A percentile compares a stretch with the other conserved stretches of the same genome.
phyloP scores from a whole-genome alignment of 2,797 vertebrate species.

The Ibycter americanus region DNA sequence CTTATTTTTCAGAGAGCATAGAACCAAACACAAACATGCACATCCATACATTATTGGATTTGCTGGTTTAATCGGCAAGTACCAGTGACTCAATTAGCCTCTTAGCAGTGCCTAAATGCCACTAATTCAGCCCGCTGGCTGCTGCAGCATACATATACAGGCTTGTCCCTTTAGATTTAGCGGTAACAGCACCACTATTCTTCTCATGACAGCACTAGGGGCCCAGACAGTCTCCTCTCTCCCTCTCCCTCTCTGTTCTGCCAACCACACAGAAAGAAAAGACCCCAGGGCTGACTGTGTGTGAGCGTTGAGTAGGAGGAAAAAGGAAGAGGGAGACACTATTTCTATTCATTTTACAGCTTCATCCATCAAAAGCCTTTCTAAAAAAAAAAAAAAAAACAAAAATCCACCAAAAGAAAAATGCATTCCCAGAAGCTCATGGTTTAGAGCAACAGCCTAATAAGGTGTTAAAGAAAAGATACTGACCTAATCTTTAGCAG shows the following conservation, averaged over 20 bases:
- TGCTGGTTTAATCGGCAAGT: conserved; percentile 67
- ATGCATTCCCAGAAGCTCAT: conserved; percentile 44
- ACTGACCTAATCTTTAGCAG: conserved; percentile 7
- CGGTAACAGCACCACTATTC: conserved; percentile 52
- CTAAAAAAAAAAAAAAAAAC: neutral
- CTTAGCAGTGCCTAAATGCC: conserved; percentile 64
- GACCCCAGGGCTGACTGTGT: conserved; percentile 63
- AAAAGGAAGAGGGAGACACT: conserved; percentile 71
- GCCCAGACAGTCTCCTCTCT: conserved; percentile 58
- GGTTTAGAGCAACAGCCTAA: conserved; percentile 51
- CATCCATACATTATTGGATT: conserved; percentile 56
- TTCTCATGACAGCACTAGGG: conserved; percentile 65
- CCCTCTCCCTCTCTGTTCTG: conserved; percentile 47
- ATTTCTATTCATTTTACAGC: conserved; percentile 68
- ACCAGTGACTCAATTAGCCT: conserved; percentile 69
- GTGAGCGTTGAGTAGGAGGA: conserved; percentile 62
- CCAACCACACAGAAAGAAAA: conserved; percentile 67
- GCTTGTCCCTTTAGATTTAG: conserved; percentile 61
- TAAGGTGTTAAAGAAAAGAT: conserved; percentile 19
- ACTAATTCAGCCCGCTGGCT: conserved; percentile 65
- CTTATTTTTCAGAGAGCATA: conserved; percentile 5
- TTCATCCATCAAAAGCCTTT: conserved; percentile 58
- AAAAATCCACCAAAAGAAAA: neutral
- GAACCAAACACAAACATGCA: conserved; percentile 47
- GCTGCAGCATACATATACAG: conserved; percentile 40